A percentile compares a stretch with the other conserved stretches of the same genome.
Conservation (phyloP, 2,888 invertebrate species). For the Rhagonycha fulva region DNA sequence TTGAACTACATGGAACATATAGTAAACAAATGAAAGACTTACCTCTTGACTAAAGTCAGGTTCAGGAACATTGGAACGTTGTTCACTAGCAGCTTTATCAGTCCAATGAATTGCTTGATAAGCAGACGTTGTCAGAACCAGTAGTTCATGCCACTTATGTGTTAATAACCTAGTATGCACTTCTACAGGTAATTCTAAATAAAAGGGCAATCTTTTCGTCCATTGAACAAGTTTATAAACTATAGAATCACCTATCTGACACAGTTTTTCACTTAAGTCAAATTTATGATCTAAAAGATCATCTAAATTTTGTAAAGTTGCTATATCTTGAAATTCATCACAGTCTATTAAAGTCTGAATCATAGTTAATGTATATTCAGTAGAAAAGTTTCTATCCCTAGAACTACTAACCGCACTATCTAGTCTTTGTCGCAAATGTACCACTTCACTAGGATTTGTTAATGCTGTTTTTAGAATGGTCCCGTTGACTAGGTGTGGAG, state of each 20-base stretch:
- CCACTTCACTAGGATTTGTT: constrained; percentile 92
- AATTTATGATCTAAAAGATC: constrained; percentile 89
- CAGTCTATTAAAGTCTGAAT: constrained; percentile 93
- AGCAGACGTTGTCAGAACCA: constrained; percentile 91
- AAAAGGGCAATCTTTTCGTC: constrained; percentile 98
- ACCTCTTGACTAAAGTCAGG: constrained; percentile 88
- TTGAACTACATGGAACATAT: too few species aligned
- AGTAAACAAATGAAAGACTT: constrained; percentile 38
- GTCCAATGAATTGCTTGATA: constrained; percentile 84
- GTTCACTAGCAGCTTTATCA: constrained; percentile 35
- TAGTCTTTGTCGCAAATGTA: constrained; percentile 83
- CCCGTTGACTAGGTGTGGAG: constrained; percentile 78
- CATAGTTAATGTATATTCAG: constrained; percentile 85
- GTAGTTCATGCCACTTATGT: constrained; percentile 97
- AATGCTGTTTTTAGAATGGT: constrained; percentile 93
- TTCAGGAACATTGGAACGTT: constrained; percentile 59
- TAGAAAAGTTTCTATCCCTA: constrained; percentile 76
- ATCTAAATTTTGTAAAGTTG: constrained; percentile 88
- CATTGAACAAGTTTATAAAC: constrained; percentile 98
- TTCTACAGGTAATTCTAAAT: constrained; percentile 93
- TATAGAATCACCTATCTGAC: constrained; percentile 96
- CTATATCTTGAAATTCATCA: constrained; percentile 95
- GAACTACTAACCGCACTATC: constrained; percentile 89
- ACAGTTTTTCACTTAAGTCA: constrained; percentile 88
- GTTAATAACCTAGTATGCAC: constrained; percentile 94